Evolutionary conservation across 2,888 invertebrate species (phyloP).

Genomic region (Argyra leucocephala): DNA sequence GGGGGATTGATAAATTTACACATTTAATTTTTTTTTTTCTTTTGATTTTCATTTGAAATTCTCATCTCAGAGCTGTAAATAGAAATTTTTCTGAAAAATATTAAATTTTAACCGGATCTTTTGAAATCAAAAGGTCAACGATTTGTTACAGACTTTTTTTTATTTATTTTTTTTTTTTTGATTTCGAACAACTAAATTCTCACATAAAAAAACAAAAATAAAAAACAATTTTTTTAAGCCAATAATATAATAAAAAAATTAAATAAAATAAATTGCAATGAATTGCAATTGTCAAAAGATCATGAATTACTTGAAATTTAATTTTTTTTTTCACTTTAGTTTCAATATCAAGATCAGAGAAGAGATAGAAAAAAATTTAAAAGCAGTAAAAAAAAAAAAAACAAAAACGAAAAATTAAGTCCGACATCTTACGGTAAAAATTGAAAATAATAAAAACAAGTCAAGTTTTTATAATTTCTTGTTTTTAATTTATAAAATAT

Average conservation of each 20-base stretch:
- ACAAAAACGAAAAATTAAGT: not conserved
- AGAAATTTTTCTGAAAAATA: not conserved
- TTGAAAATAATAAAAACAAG: not conserved
- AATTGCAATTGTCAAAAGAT: slow-evolving; percentile 1
- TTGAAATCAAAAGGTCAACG: not conserved
- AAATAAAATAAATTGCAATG: not conserved
- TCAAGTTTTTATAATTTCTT: not conserved
- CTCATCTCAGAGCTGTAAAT: no score
- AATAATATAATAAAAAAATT: not conserved
- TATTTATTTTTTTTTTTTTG: not conserved
- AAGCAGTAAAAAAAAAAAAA: not conserved
- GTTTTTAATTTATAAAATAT: not conserved
- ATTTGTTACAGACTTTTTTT: not conserved
- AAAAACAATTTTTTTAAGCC: no score
- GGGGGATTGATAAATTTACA: no score
- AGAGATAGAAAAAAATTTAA: not conserved
- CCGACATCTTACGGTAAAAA: slow-evolving; percentile 6
- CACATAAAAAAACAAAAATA: not conserved
- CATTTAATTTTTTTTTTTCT: no score
- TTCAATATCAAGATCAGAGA: not conserved
- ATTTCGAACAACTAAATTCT: not conserved
- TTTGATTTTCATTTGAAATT: no score
- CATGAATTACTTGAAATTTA: not conserved
- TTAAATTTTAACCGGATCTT: slow-evolving; percentile 2
- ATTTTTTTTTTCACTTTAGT: not conserved